phyloP scores from a whole-genome alignment of 1,140 invertebrate genomes.

The Drosophila pectinifera region DNA sequence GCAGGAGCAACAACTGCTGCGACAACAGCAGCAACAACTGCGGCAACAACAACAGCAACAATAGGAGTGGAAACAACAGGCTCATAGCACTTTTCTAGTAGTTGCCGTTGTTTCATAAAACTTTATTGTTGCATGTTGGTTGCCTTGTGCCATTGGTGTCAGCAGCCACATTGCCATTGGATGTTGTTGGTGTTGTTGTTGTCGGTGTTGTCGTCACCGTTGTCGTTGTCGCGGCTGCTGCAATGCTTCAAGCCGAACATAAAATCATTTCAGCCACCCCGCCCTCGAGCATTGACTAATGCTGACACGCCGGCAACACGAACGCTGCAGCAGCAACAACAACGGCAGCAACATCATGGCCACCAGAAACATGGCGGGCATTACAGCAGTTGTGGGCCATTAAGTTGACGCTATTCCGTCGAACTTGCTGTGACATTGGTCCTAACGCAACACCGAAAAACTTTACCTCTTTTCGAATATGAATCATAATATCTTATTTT shows the following conservation, averaged over 20 bases:
- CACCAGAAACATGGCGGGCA: conserved; percentile 29
- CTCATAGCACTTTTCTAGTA: conserved; percentile 37
- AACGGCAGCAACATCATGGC: conserved; percentile 17
- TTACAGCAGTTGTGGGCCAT: conserved; percentile 53
- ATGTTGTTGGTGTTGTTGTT: conserved; percentile 20
- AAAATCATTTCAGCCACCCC: conserved; percentile 59
- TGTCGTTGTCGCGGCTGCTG: conserved; percentile 26
- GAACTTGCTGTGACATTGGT: conserved; percentile 48
- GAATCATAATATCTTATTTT: no score
- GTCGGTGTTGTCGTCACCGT: conserved; percentile 29
- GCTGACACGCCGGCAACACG: conserved; percentile 40
- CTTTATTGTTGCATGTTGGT: conserved; percentile 70
- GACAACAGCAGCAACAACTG: conserved; percentile 22
- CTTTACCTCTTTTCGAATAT: not conserved
- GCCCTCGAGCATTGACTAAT: conserved; percentile 50
- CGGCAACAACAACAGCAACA: conserved; percentile 20
- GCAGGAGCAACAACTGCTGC: conserved; percentile 42
- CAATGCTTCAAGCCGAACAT: conserved; percentile 57
- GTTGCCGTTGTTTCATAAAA: conserved; percentile 74
- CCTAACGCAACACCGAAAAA: conserved; percentile 7
- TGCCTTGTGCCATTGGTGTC: conserved; percentile 32
- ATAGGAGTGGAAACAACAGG: conserved; percentile 26
- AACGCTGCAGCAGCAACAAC: conserved; percentile 16
- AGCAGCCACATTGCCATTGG: conserved; percentile 13
- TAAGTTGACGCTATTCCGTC: conserved; percentile 60